Percentiles rank a stretch among this genome's conserved stretches.
Conservation (phyloP, 2,797 vertebrate genomes). For the Nannoperca obscura region DNA sequence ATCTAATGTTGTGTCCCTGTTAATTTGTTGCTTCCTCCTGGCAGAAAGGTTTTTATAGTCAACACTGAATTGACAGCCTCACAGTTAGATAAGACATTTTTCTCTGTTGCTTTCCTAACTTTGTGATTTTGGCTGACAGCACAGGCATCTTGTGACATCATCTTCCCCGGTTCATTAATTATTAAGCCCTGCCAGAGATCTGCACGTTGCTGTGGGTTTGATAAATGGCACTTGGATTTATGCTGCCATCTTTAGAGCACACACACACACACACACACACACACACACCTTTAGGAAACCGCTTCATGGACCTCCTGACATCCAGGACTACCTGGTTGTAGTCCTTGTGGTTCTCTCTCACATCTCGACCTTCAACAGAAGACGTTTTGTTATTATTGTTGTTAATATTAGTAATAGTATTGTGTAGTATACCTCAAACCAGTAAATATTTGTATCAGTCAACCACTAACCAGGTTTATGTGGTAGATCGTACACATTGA, state of each 20-base stretch:
- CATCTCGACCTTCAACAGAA: constrained; percentile 78
- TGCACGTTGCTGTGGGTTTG: constrained; percentile 8
- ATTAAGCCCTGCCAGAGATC: constrained; percentile 38
- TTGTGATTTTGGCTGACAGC: constrained; percentile 11
- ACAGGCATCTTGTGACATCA: neutral
- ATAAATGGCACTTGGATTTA: constrained; percentile 14
- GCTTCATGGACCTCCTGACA: constrained; percentile 86
- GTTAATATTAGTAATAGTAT: neutral
- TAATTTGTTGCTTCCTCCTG: neutral
- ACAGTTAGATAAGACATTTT: neutral
- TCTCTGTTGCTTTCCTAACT: neutral
- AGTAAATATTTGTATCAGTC: neutral
- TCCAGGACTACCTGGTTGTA: constrained; percentile 89
- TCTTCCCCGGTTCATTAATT: constrained; percentile 21
- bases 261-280: constrained; percentile 48
- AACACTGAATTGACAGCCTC: neutral
- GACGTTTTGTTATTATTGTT: neutral
- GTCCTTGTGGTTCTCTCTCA: constrained; percentile 86
- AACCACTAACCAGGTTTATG: constrained; percentile 84
- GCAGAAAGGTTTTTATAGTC: neutral
- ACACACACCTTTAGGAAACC: constrained; percentile 86
- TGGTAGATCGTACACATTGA: constrained; percentile 86
- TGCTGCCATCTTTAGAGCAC: constrained; percentile 29
- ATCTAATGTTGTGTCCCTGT: neutral
- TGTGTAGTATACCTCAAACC: neutral